Percentiles rank a stretch among this genome's conserved stretches.
Evolutionary conservation across 2,797 vertebrate genomes (phyloP).

Genomic region (Acipenser oxyrinchus): DNA sequence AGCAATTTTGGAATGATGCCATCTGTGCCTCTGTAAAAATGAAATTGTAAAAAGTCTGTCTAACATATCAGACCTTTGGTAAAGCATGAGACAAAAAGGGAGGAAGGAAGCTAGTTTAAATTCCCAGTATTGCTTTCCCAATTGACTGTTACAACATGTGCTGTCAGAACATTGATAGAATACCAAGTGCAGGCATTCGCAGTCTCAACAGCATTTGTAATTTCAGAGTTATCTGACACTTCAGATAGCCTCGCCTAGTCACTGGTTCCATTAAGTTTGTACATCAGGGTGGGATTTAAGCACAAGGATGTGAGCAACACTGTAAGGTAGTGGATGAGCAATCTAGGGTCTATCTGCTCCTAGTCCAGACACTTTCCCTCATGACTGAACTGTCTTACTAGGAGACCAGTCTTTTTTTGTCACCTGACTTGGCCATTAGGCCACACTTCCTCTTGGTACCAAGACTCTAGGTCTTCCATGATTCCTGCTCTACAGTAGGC

Average conservation of each 20-base stretch:
- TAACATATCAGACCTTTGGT: no score
- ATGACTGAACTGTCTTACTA: conserved; percentile 28
- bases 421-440: no score
- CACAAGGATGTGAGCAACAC: no score
- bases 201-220: neutral
- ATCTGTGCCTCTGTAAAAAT: conserved; percentile 7
- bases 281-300: neutral
- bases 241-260: neutral
- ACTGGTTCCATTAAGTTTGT: neutral
- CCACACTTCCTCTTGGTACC: no score
- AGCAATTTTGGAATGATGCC: conserved; percentile 33
- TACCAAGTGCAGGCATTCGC: neutral
- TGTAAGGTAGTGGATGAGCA: no score
- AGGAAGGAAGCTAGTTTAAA: neutral
- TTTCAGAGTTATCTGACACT: neutral
- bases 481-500: no score
- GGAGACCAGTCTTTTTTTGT: conserved; percentile 18
- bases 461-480: no score
- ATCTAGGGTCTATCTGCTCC: no score
- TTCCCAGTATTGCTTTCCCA: neutral
- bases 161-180: neutral
- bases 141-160: neutral
- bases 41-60: no score
- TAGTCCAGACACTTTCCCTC: conserved; percentile 8
- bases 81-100: no score